Conservation (phyloP, 1,140 invertebrate genomes). For the Lepidotrigona ventralis region DNA sequence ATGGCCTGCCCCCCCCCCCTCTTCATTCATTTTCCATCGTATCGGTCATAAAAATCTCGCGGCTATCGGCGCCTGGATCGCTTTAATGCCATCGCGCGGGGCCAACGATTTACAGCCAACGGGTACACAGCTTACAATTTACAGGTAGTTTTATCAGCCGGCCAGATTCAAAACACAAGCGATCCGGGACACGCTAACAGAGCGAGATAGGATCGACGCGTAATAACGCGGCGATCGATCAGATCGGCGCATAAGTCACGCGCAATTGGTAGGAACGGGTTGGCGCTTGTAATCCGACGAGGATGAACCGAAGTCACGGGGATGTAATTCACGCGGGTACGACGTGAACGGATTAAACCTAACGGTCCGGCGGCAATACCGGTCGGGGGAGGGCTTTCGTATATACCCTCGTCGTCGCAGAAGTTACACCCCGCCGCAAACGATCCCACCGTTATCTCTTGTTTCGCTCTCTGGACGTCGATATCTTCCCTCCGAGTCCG, state of each 20-base stretch:
- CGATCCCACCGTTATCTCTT: conserved; percentile 22
- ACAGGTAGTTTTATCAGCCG: neutral
- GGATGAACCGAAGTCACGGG: conserved; percentile 38
- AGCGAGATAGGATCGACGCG: neutral
- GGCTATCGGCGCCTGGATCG: neutral
- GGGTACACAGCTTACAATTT: neutral
- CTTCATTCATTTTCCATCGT: neutral
- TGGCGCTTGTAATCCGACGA: conserved; percentile 23
- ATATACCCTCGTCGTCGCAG: neutral
- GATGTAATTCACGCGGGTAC: conserved; percentile 59
- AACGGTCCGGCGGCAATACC: conserved; percentile 45
- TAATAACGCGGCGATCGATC: conserved; percentile 35
- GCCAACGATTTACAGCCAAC: neutral
- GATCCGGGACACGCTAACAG: neutral
- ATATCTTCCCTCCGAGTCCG: neutral
- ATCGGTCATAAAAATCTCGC: neutral
- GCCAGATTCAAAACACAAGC: neutral
- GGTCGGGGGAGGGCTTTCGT: neutral
- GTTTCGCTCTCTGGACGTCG: neutral
- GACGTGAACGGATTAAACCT: conserved; percentile 68
- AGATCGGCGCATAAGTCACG: conserved; percentile 10
- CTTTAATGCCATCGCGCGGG: neutral
- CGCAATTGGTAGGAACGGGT: neutral
- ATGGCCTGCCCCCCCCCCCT: too few relatives aligned
- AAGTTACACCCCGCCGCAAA: conserved; percentile 27